These are phyloP conservation scores for Chromis chromis DNA, from an alignment of 2,797 vertebrate genomes.

Conservation along the genomic window DNA sequence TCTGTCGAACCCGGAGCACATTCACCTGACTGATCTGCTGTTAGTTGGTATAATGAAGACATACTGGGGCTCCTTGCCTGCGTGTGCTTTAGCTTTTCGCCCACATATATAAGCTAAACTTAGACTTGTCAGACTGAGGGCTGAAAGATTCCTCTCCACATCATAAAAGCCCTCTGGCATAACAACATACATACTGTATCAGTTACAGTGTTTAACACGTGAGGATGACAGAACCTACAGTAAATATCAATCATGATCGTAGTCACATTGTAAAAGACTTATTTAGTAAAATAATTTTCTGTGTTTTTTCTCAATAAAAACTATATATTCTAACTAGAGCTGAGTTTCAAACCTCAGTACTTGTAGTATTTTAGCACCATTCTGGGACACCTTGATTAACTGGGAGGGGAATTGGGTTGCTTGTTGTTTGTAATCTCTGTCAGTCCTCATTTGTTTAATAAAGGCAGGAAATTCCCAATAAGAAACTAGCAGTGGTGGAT, in stretches of 20 bases:
- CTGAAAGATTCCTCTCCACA: slow-evolving; percentile 56
- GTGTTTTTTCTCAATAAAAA: background rate
- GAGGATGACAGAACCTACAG: background rate
- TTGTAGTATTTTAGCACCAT: background rate
- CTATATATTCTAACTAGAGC: background rate
- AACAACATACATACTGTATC: slow-evolving; percentile 28
- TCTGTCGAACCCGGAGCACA: slow-evolving; percentile 1
- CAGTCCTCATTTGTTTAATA: background rate
- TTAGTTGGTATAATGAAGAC: slow-evolving; percentile 30
- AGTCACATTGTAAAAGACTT: background rate
- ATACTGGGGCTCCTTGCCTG: slow-evolving; percentile 20
- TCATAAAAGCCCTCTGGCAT: slow-evolving; percentile 33
- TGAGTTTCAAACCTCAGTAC: background rate
- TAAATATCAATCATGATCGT: background rate
- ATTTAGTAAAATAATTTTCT: background rate
- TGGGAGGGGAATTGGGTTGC: background rate
- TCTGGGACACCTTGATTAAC: background rate
- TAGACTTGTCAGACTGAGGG: slow-evolving; percentile 46
- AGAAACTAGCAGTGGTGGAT: too few relatives aligned
- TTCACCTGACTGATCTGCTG: background rate
- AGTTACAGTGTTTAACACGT: slow-evolving; percentile 18
- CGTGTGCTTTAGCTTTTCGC: slow-evolving; percentile 31
- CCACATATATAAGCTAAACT: slow-evolving; percentile 51
- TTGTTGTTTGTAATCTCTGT: background rate
- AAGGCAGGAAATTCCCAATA: background rate